These are phyloP conservation scores for Tenualosa thibaudeaui DNA, from an alignment of 2,797 vertebrate species.

Conservation along the genomic window DNA sequence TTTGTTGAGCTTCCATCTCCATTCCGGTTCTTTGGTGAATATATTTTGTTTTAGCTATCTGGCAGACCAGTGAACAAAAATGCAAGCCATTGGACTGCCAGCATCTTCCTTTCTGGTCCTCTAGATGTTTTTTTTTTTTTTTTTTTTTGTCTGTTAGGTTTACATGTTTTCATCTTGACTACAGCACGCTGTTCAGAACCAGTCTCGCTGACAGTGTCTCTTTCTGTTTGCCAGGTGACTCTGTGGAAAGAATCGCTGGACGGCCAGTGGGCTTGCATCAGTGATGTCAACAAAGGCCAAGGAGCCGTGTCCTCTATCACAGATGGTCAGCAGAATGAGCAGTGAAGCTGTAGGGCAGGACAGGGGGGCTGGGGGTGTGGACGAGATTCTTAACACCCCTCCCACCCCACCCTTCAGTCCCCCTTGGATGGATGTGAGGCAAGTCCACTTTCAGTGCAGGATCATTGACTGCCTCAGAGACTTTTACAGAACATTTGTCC, in stretches of 20 bases:
- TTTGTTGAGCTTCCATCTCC: not conserved
- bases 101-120: too few relatives aligned
- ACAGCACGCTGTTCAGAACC: not conserved
- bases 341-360: conserved; percentile 71
- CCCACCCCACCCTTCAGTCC: not conserved
- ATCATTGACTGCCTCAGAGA: conserved; percentile 18
- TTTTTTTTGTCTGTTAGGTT: not conserved
- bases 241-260: conserved; percentile 97
- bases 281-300: conserved; percentile 96
- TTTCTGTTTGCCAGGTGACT: conserved; percentile 80
- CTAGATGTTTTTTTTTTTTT: too few relatives aligned
- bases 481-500: not conserved
- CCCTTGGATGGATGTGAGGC: not conserved
- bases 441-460: not conserved
- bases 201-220: not conserved
- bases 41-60: too few relatives aligned
- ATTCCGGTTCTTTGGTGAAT: not conserved
- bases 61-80: too few relatives aligned
- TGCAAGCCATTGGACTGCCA: too few relatives aligned
- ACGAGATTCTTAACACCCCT: not conserved
- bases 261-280: conserved; percentile 94
- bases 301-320: conserved; percentile 85
- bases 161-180: not conserved
- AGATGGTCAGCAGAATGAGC: conserved; percentile 92
- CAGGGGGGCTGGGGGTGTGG: not conserved